phyloP scores from a whole-genome alignment of 1,140 invertebrate species.

The Liolophura sinensis region DNA sequence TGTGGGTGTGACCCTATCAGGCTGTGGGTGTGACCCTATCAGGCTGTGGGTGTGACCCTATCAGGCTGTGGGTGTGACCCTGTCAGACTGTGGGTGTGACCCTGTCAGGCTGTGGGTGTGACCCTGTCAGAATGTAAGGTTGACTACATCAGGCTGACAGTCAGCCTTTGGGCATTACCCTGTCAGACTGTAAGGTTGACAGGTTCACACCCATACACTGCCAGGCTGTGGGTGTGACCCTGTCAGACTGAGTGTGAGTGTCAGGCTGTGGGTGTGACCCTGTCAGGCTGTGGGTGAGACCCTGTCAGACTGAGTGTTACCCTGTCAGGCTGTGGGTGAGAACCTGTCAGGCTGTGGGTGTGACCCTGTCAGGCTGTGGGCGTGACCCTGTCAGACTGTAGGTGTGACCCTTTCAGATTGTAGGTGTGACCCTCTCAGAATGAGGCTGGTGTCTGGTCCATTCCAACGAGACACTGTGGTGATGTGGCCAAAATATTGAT shows the following conservation, averaged over 20 bases:
- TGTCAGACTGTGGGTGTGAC: not conserved
- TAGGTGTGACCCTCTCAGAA: not conserved
- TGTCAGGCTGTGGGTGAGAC: too few species aligned
- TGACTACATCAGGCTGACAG: too few species aligned
- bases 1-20: not conserved
- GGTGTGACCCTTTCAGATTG: not conserved
- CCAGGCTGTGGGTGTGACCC: too few species aligned
- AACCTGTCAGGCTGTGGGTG: not conserved
- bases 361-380: not conserved
- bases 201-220: too few species aligned
- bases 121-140: not conserved
- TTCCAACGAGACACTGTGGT: too few species aligned
- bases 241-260: too few species aligned
- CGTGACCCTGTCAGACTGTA: too few species aligned
- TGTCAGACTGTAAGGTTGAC: too few species aligned
- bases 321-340: not conserved
- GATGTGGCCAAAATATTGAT: too few species aligned
- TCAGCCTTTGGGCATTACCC: too few species aligned
- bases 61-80: too few species aligned
- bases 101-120: not conserved
- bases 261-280: too few species aligned
- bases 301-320: not conserved
- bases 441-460: slow-evolving; percentile 1
- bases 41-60: not conserved
- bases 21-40: not conserved